These are phyloP conservation scores for Drosophila dives DNA, from an alignment of 2,888 invertebrate species.

Conservation along the genomic window DNA sequence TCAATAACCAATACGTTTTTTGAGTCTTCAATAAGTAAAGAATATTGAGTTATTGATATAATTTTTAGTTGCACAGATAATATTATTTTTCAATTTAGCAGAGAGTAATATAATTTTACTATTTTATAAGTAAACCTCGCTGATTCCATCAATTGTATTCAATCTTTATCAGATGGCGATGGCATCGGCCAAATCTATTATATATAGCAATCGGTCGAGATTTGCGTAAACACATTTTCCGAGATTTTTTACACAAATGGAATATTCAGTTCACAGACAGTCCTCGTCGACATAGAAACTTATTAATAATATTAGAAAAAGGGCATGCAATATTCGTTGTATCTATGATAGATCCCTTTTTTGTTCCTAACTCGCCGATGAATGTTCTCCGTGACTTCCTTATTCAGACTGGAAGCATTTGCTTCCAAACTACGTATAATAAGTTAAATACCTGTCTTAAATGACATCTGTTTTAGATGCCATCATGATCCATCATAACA, in stretches of 20 bases:
- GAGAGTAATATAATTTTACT: background rate
- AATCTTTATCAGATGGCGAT: background rate
- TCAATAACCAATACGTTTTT: background rate
- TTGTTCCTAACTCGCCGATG: background rate
- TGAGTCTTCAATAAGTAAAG: background rate
- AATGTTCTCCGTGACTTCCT: background rate
- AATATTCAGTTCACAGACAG: background rate
- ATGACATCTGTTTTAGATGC: background rate
- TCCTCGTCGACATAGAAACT: too few species aligned
- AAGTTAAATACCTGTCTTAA: background rate
- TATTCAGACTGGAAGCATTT: background rate
- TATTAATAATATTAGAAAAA: background rate
- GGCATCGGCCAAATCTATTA: background rate
- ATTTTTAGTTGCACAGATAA: background rate
- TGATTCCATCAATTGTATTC: background rate
- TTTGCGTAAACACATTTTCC: background rate
- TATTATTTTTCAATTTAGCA: background rate
- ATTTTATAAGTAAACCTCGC: background rate
- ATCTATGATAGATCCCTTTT: background rate
- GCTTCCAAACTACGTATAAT: background rate
- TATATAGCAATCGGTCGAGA: background rate
- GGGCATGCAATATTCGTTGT: background rate
- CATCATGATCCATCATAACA: too few species aligned
- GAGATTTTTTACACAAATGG: background rate
- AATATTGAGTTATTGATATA: background rate